Base-by-base conservation (phyloP, 2,888 invertebrate genomes). In the Mythimna impura region DNA sequence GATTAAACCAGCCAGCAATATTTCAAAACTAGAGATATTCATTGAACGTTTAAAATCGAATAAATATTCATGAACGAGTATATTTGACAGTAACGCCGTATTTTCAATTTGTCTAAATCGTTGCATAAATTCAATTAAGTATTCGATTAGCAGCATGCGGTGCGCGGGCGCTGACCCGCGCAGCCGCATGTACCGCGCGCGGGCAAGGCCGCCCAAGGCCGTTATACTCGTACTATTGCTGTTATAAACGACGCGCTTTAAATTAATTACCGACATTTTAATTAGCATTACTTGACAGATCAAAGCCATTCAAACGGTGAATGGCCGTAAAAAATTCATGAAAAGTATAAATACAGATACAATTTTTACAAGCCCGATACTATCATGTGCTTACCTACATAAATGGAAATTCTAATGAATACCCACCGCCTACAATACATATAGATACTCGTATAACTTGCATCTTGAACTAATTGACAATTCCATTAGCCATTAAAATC, bases 131-230 rank as follows among this genome's bases (percentile, higher is more conserved):
- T 84, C 82, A 82, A 89, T 85, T 85, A 88, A 74, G 71, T 80
- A 84, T 87, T 86, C 88, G 87, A 90, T 90, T 88, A 87, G 84
- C 81, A 84, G 84, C 85, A 76, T 86, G 78, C 79, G 66, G 76
- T 70, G 85, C 80, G 65, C 86, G 89, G 89, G 73, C 91, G 87
- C 80, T 91, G 92, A 92, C 91, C 92, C 76, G 81, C 75, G 76
- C 67, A 14, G 65, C 43, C 61, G 84, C 80, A 77, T 87, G 84
- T 83, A 81, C 89, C 81, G 86, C 85, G 90, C 91, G 86, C 87
- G 86, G 90, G 91, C 95, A 95, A 96, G 95, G 95, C 93, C 95
- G 92, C 81, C 88, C 95, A 95, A 95, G 95, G 96, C 94, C 94
- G 93, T 93, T 93, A 92, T 90, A 89, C 91, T 87, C 87, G 87